Evolutionary conservation across 1,140 invertebrate species (phyloP), one percentile per base, ranked within the genome.

Genomic region (Brachionus paranguensis): DNA sequence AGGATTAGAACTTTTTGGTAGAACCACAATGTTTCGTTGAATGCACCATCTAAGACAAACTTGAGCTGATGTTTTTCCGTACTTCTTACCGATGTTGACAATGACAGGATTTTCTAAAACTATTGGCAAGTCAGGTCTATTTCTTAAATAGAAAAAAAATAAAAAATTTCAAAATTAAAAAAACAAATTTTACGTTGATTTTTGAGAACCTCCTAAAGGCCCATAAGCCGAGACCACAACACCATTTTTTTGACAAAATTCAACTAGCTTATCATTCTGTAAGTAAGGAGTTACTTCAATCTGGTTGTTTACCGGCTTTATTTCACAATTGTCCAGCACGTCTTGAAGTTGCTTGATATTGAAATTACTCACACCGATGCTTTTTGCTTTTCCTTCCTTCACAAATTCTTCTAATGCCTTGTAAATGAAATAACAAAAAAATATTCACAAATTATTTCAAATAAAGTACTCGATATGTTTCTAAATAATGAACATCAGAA

Each of bases 221-320:
- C 45, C 60, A 74, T 84, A 84, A 45, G 81, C 81, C 10, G 81
- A 70, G 20, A 84, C 65, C 11, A 72, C 64, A 37, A 89, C 88
- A 27, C 86, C 86, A 65, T 88, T 86, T n/a, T 89, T 87, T 74
- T 86, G 50, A 84, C 90, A 90, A 83, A 86, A 90, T 14, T 87
- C 55, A 47, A 86, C 74, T 3, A 90, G 76, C 17, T 86, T 84
- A 29, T 85, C 85, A 14, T 88, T 90, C 84, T 90, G 88, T 79
- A 89, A 88, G 85, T 87, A 90, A 3, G 90, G 89, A 85, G 91
- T 89, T 74, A 90, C 89, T 86, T 90, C 90, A 60, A 89, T 88
- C 86, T 90, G 90, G 86, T 90, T 89, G 20, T 90, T 87, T 72
- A 89, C 88, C n/a, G 90, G 90, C 45, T 85, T 83, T 24, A 89